Evolutionary conservation across 2,113 vertebrate genomes (phyloP), one percentile per base, ranked within the genome.

Genomic region (Xenopus borealis): DNA sequence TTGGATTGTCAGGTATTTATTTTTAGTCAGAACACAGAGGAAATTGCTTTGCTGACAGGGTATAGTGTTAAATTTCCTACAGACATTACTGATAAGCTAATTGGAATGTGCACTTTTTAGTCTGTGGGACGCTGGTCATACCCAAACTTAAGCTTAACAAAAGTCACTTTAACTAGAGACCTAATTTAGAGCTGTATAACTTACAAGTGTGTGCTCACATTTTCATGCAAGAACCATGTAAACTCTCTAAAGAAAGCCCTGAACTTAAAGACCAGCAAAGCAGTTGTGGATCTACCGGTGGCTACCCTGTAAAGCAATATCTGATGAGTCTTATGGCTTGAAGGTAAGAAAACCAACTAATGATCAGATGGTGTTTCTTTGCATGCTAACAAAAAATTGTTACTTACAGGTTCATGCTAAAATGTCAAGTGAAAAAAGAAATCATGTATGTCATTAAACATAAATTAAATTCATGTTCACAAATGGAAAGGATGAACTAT

Each of bases 281-380:
- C 66, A 50, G 40, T 23, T 20, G 65, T 64, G 72, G 72, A 75
- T 75, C 66, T 69, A 75, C 45, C 66, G 62, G 55, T 68, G 64
- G n/a, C 10, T 16, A 62, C 10, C 0, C 19, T 52, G 27, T 69
- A 40, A 65, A 55, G 59, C 59, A 46, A 62, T 57, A 62, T 18
- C 9, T 19, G 23, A 57, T 69, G 66, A 69, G 45, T 69, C 73
- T 69, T 75, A 75, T 75, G 73, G 73, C 73, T 75, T 75, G 73
- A 75, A 75, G 73, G 73, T 75, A 75, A 69, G 72, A 47, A 7
- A 20, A 68, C 30, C 3, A 19, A 55, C 17, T 55, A 3, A 1
- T 55, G 8, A 16, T 8, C 6, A 16, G 14, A 3, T 16, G 4
- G 4, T n/a, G 53, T 55, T 55, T 55, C 53, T n/a, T 55, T 55